A percentile compares a stretch with the other conserved stretches of the same genome.
Conservation (phyloP, 2,888 invertebrate species). For the Cataglyphis rosenhaueri region DNA sequence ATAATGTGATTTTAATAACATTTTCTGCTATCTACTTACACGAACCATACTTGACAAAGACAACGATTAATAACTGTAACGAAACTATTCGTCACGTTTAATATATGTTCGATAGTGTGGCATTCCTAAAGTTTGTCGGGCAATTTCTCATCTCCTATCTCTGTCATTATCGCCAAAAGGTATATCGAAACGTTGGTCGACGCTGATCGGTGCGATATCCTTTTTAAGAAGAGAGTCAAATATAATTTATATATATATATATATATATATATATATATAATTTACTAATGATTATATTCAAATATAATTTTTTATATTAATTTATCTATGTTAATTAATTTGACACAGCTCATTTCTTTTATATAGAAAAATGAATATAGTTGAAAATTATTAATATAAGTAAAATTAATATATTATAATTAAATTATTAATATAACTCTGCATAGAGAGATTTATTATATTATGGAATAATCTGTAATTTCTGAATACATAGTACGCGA, state of each 20-base stretch:
- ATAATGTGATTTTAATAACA: slow-evolving; percentile 16
- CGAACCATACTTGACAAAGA: background rate
- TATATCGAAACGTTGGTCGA: slow-evolving; percentile 62
- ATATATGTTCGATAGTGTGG: slow-evolving; percentile 47
- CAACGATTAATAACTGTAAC: slow-evolving; percentile 21
- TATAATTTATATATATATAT: background rate
- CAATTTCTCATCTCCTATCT: slow-evolving; percentile 59
- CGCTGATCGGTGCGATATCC: slow-evolving; percentile 13
- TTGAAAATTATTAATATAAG: background rate
- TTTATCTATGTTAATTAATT: background rate
- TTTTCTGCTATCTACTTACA: slow-evolving; percentile 15
- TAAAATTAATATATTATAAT: background rate
- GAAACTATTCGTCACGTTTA: slow-evolving; percentile 26
- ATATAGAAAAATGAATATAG: background rate
- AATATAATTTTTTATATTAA: slow-evolving; percentile 1
- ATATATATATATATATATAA: background rate
- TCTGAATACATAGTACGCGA: background rate
- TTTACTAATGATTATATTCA: background rate
- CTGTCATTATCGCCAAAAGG: slow-evolving; percentile 57
- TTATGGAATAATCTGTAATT: background rate
- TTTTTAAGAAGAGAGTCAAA: background rate
- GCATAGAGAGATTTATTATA: background rate
- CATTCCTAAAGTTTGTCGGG: slow-evolving; percentile 67
- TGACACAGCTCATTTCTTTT: background rate
- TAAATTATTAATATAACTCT: background rate